Evolutionary conservation across 2,113 vertebrate species (phyloP), one percentile per base, ranked within the genome.

Genomic region (Carollia perspicillata): DNA sequence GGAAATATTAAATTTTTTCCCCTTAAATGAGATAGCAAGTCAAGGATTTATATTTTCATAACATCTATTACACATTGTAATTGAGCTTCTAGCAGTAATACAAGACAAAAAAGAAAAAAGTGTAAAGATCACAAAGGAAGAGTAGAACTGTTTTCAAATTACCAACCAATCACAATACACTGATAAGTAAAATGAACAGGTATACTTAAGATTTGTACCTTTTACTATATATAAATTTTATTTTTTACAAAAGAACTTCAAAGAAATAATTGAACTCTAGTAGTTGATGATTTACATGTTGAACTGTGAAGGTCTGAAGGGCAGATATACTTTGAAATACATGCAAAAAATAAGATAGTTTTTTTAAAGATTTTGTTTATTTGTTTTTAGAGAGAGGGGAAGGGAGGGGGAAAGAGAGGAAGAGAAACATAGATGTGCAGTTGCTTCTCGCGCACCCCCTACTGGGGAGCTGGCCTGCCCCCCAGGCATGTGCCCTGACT

Each of bases 11-110:
- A 40, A 35, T 86, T 12, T 42, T 79, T 90, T 90, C 22, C 33
- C 30, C 65, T 81, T 95, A 85, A 93, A 20, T 23, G 12, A 58
- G 22, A 90, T 17, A 77, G 58, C 28, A 78, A 81, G 13, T 35
- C 69, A 90, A 63, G 28, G 51, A 78, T 77, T 89, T 89, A 14
- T 93, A 12, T 72, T 84, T 96, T 95, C 42, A 55, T 88, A 42
- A 42, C 16, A 37, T 74, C 47, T 28, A 12, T 63, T 55, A 81
- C 75, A 89, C 30, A 37, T 75, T 90, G 14, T 49, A 60, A 81
- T 89, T 86, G 66, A 71, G 6, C n/a, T 66, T 26, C 35, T 81
- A 75, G 6, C 23, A 35, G 37, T 69, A 37, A 71, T 68, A 63
- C 69, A 53, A 85, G 17, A 13, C 4, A n/a, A 53, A 35, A 65